Evolutionary conservation across 2,797 vertebrate species (phyloP).

Genomic region (Chromobotia macracanthus): DNA sequence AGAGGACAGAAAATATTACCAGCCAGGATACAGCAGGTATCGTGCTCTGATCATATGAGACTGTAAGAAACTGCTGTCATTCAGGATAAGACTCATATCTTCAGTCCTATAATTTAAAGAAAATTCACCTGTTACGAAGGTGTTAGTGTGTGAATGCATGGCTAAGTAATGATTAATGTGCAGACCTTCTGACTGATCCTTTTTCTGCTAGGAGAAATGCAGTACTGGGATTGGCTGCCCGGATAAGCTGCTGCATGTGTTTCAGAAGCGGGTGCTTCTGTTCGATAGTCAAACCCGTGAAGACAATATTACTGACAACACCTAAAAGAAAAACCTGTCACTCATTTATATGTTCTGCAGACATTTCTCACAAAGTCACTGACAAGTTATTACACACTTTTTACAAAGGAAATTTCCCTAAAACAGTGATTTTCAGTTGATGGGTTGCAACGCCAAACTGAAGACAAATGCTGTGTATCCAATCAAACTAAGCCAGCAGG

Average conservation of each 20-base stretch:
- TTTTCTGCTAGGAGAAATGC: constrained; percentile 89
- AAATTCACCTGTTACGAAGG: not conserved
- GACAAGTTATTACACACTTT: not conserved
- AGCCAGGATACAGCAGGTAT: constrained; percentile 94
- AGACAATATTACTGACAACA: constrained; percentile 88
- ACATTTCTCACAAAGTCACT: not conserved
- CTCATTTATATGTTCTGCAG: constrained; percentile 29
- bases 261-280: constrained; percentile 85
- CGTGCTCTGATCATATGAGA: constrained; percentile 89
- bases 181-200: constrained; percentile 89
- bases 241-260: constrained; percentile 88
- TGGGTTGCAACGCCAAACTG: too few species aligned
- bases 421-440: too few species aligned
- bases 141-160: constrained; percentile 49
- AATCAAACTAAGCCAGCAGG: too few species aligned
- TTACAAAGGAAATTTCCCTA: not conserved
- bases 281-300: constrained; percentile 85
- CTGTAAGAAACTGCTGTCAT: constrained; percentile 86
- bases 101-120: constrained; percentile 79
- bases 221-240: constrained; percentile 85
- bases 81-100: constrained; percentile 89
- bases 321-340: constrained; percentile 73
- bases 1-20: constrained; percentile 76
- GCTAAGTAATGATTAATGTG: constrained; percentile 25
- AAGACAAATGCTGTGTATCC: too few species aligned